Percentiles rank a stretch among this genome's conserved stretches.
phyloP scores from a whole-genome alignment of 2,113 vertebrate genomes.

The Bos javanicus region DNA sequence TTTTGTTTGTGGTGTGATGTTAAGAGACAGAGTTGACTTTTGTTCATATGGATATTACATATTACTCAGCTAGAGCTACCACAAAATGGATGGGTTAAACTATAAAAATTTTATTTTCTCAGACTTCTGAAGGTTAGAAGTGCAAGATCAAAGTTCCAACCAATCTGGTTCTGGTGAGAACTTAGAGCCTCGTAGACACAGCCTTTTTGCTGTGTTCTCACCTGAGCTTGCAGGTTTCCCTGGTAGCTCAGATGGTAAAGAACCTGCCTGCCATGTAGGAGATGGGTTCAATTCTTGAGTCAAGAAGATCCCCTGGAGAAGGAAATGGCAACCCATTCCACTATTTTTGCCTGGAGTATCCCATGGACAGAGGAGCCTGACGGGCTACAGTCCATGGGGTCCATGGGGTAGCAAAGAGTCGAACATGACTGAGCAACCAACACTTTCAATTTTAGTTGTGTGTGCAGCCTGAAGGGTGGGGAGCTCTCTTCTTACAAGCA shows the following conservation, averaged over 20 bases:
- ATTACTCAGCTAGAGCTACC: not conserved
- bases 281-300: accelerated
- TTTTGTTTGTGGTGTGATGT: not conserved
- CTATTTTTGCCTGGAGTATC: not conserved
- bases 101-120: not conserved
- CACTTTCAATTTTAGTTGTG: not conserved
- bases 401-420: not conserved
- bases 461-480: not conserved
- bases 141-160: not conserved
- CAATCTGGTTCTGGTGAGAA: not conserved
- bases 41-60: not conserved
- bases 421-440: not conserved
- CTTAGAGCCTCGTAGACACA: not conserved
- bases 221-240: not conserved
- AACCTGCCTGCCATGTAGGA: not conserved
- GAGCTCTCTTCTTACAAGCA: not conserved
- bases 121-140: not conserved
- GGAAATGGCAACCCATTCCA: not conserved
- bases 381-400: not conserved
- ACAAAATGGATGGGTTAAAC: not conserved
- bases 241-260: not conserved
- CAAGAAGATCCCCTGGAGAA: not conserved
- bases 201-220: not conserved
- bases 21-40: not conserved
- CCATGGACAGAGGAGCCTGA: not conserved